phyloP scores from a whole-genome alignment of 2,888 invertebrate species.

The Perithous albicinctus region DNA sequence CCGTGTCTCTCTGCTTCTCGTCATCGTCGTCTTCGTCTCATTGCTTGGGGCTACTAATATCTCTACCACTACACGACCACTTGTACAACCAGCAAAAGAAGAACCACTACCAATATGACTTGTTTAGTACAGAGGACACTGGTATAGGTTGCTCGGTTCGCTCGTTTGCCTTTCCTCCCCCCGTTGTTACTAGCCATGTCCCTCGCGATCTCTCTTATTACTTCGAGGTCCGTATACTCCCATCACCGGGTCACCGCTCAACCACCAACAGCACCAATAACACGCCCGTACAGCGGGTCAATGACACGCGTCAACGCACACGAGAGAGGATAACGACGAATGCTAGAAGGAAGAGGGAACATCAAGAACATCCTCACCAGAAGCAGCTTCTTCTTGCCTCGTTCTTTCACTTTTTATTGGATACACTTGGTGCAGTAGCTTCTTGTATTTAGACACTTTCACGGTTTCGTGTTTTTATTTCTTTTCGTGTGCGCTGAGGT shows the following conservation, averaged over 20 bases:
- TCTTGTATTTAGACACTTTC: neutral
- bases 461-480: neutral
- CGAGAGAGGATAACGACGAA: slow-evolving; percentile 56
- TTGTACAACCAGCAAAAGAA: slow-evolving; percentile 43
- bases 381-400: slow-evolving; percentile 18
- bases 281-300: slow-evolving; percentile 60
- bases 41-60: slow-evolving; percentile 49
- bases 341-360: slow-evolving; percentile 29
- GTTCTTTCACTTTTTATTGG: slow-evolving; percentile 24
- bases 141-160: slow-evolving; percentile 8
- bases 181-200: slow-evolving; percentile 18
- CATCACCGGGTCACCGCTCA: slow-evolving; percentile 63
- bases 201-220: slow-evolving; percentile 49
- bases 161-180: slow-evolving; percentile 31
- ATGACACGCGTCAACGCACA: slow-evolving; percentile 61
- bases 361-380: slow-evolving; percentile 21
- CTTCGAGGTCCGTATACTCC: slow-evolving; percentile 49
- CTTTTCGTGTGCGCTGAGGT: neutral
- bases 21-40: slow-evolving; percentile 51
- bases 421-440: neutral
- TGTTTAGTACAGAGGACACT: neutral
- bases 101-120: slow-evolving; percentile 20
- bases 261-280: slow-evolving; percentile 64
- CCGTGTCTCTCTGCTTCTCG: slow-evolving; percentile 46
- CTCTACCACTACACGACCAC: slow-evolving; percentile 36